Conservation (phyloP, 2,888 invertebrate genomes). For the Rosalia funebris region DNA sequence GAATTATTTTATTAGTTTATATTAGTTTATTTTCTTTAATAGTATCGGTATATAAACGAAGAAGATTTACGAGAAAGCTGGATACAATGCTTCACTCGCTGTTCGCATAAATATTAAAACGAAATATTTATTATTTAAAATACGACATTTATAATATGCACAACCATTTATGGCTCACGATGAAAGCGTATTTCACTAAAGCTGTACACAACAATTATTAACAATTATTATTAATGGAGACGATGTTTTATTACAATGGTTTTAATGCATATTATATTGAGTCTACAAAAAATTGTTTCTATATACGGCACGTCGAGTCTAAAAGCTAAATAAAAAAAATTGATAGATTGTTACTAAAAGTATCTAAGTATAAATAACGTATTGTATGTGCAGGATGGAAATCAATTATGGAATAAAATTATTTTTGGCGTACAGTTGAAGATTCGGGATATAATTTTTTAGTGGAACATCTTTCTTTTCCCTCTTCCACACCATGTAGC, state of each 20-base stretch:
- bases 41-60: no score
- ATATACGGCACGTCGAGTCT: constrained; percentile 11
- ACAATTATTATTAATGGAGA: constrained; percentile 54
- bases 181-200: constrained; percentile 58
- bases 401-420: no score
- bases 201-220: constrained; percentile 63
- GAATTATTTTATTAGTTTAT: no score
- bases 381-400: no score
- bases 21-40: no score
- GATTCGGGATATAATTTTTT: no score
- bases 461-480: no score
- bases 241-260: constrained; percentile 59
- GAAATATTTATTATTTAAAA: constrained; percentile 44
- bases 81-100: background rate
- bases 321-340: no score
- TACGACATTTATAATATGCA: constrained; percentile 62
- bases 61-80: background rate
- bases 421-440: no score
- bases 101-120: constrained; percentile 27
- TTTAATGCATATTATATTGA: constrained; percentile 60
- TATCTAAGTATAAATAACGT: no score
- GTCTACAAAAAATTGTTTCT: constrained; percentile 32
- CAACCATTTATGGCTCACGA: constrained; percentile 58
- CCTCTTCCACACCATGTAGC: no score
- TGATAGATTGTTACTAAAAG: no score